A percentile compares a stretch with the other conserved stretches of the same genome.
phyloP scores from a whole-genome alignment of 2,113 vertebrate species.

The Mesembrinibis cayennensis region DNA sequence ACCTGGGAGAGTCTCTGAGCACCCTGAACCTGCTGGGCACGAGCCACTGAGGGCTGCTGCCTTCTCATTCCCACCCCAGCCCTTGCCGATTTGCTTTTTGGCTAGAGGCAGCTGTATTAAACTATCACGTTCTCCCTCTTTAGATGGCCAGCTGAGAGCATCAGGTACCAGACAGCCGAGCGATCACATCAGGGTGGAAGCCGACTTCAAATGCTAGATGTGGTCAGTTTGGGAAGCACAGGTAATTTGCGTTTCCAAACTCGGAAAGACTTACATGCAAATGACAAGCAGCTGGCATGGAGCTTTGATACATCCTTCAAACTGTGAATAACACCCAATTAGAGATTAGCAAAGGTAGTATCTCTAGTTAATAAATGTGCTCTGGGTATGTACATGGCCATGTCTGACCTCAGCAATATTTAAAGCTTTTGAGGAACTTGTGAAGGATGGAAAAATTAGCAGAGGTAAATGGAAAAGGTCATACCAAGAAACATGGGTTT shows the following conservation, averaged over 20 bases:
- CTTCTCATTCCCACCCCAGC: background rate
- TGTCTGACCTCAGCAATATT: background rate
- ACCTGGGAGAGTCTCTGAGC: background rate
- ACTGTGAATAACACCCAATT: background rate
- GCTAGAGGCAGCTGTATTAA: background rate
- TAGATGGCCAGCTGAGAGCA: background rate
- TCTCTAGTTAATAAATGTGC: background rate
- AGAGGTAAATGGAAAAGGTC: slow-evolving; percentile 7
- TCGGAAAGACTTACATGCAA: background rate
- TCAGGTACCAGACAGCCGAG: background rate
- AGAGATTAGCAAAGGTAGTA: background rate
- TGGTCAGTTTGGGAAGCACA: background rate
- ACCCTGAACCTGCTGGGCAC: background rate
- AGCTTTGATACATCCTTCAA: background rate
- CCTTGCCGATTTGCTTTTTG: background rate
- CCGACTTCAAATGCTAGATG: background rate
- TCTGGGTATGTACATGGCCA: background rate
- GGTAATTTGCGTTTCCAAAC: background rate
- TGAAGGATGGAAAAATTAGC: slow-evolving; percentile 17
- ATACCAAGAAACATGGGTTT: background rate
- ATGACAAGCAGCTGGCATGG: background rate
- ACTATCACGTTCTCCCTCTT: background rate
- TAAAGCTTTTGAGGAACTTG: slow-evolving; percentile 10
- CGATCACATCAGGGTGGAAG: background rate
- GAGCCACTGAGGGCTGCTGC: background rate